Evolutionary conservation across 2,113 vertebrate species (phyloP).

Genomic region (Gnathonemus longibarbis): DNA sequence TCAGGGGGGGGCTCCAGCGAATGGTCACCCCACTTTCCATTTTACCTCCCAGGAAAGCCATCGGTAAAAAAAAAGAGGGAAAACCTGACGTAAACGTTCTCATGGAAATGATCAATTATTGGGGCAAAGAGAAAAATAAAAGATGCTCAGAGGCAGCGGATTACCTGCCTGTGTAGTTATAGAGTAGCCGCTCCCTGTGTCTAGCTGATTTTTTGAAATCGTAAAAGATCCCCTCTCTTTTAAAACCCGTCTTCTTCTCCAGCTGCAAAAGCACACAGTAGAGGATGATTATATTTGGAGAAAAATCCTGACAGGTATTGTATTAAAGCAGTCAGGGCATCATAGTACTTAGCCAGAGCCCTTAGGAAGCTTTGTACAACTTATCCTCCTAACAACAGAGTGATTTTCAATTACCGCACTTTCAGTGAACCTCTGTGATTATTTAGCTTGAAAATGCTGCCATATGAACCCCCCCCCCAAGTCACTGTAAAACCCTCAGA

Average conservation of each 20-base stretch:
- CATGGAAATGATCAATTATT: not conserved
- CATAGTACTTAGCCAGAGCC: not conserved
- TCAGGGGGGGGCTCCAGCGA: not conserved
- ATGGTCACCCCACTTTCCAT: not conserved
- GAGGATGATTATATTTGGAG: constrained; percentile 12
- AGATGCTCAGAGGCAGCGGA: not conserved
- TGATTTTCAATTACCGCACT: constrained; percentile 13
- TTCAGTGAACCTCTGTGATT: constrained; percentile 1
- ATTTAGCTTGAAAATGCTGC: not conserved
- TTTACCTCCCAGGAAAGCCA: not conserved
- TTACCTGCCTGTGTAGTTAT: not conserved
- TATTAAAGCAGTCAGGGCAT: not conserved
- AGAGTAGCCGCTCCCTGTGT: not conserved
- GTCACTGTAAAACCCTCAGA: not conserved
- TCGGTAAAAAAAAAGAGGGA: not conserved
- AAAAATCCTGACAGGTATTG: constrained; percentile 6
- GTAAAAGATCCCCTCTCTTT: not conserved
- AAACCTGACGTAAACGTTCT: not conserved
- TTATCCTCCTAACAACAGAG: constrained; percentile 11
- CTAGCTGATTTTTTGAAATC: not conserved
- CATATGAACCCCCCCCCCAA: not conserved
- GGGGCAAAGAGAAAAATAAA: not conserved
- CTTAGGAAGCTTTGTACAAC: not conserved
- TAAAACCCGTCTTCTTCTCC: constrained; percentile 1
- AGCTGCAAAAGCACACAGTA: not conserved